Evolutionary conservation across 2,113 vertebrate species (phyloP).

Genomic region (Labrus mixtus): DNA sequence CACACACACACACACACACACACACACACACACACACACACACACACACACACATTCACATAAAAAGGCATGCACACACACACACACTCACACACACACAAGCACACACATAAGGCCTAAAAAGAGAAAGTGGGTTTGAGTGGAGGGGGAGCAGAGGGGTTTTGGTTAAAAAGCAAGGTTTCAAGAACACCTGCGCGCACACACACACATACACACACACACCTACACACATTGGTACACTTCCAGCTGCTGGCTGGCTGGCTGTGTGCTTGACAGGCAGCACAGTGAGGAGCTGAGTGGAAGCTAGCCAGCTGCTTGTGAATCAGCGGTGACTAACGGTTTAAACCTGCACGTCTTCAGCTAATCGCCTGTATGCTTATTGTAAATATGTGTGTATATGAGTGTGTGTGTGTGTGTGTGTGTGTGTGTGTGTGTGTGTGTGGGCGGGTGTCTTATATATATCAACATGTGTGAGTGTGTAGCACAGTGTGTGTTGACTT

Average conservation of each 20-base stretch:
- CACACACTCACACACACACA: conserved; percentile 13
- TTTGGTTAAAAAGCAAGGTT: conserved; percentile 60
- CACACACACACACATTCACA: conserved; percentile 1
- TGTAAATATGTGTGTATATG: conserved; percentile 39
- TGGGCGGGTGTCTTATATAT: neutral
- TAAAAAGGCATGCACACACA: neutral
- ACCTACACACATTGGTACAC: too few species aligned
- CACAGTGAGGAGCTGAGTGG: conserved; percentile 62
- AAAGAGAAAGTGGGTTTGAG: conserved; percentile 16
- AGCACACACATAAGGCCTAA: conserved; percentile 23
- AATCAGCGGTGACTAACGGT: conserved; percentile 76
- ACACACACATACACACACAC: conserved; percentile 52
- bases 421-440: neutral
- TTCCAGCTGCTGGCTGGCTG: conserved; percentile 55
- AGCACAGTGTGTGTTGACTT: conserved; percentile 1
- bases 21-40: conserved; percentile 29
- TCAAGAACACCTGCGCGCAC: conserved; percentile 73
- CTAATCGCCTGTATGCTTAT: conserved; percentile 66
- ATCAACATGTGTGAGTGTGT: too few species aligned
- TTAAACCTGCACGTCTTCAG: conserved; percentile 63
- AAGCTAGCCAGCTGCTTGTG: conserved; percentile 67
- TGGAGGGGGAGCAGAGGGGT: neutral
- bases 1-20: conserved; percentile 27
- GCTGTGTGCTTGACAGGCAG: conserved; percentile 67
- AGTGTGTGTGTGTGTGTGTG: conserved; percentile 29